phyloP scores from a whole-genome alignment of 2,888 invertebrate genomes.

The Habroteleia sp. region DNA sequence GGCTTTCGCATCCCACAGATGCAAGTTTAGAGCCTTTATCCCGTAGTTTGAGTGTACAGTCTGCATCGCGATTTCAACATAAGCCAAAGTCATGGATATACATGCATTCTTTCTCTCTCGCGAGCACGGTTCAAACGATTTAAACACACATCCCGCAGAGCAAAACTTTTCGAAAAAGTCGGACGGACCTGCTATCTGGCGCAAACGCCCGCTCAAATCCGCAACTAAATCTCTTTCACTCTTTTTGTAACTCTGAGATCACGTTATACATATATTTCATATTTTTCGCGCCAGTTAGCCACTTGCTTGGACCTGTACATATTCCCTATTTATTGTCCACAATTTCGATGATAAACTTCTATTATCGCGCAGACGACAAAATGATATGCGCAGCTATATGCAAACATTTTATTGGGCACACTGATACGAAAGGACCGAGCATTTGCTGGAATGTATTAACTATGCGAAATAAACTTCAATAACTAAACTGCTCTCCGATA shows the following conservation, averaged over 20 bases:
- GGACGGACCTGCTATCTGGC: conserved; percentile 39
- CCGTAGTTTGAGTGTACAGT: conserved; percentile 48
- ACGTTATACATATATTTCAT: conserved; percentile 50
- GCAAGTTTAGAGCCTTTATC: conserved; percentile 56
- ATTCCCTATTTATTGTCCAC: conserved; percentile 52
- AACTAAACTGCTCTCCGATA: conserved; percentile 26
- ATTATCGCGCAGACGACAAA: conserved; percentile 33
- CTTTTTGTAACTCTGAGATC: conserved; percentile 51
- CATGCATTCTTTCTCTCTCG: conserved; percentile 12
- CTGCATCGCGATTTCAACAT: conserved; percentile 68
- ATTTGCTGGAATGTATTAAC: conserved; percentile 43
- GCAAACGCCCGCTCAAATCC: conserved; percentile 57
- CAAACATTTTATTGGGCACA: conserved; percentile 43
- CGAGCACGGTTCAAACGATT: conserved; percentile 29
- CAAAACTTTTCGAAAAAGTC: conserved; percentile 66
- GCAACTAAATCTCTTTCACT: conserved; percentile 60
- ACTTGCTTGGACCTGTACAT: conserved; percentile 26
- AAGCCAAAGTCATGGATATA: conserved; percentile 65
- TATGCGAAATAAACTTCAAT: conserved; percentile 41
- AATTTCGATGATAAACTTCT: conserved; percentile 55
- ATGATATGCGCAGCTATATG: conserved; percentile 12
- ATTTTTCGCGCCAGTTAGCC: conserved; percentile 35
- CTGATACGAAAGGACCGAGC: conserved; percentile 41
- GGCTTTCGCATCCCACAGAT: conserved; percentile 39
- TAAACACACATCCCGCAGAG: conserved; percentile 47